These are phyloP conservation scores for Muricea muricata DNA, from an alignment of 92 coral and sea anemone genomes.

Conservation along the genomic window DNA sequence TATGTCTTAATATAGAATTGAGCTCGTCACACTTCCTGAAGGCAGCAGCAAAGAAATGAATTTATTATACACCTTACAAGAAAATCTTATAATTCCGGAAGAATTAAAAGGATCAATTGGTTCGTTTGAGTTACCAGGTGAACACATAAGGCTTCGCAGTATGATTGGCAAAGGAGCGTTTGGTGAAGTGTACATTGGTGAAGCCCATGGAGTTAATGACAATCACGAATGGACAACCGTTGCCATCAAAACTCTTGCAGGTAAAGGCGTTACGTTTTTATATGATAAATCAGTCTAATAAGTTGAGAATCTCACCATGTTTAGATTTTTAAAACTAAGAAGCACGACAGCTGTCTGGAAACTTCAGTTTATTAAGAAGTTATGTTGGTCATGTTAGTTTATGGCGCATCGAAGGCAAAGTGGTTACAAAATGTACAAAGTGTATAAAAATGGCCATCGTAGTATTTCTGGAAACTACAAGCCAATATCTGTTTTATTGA, in stretches of 20 bases:
- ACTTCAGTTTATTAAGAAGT: too few relatives aligned
- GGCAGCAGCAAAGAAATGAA: constrained; percentile 27
- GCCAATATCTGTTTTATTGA: too few relatives aligned
- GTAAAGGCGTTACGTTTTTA: constrained; percentile 24
- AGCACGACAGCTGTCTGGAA: too few relatives aligned
- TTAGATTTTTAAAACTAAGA: too few relatives aligned
- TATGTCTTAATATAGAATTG: neutral
- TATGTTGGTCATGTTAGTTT: too few relatives aligned
- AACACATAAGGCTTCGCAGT: constrained; percentile 80
- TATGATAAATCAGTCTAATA: too few relatives aligned
- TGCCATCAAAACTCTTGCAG: constrained; percentile 86
- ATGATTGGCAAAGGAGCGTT: constrained; percentile 93
- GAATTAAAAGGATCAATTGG: neutral
- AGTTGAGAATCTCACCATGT: too few relatives aligned
- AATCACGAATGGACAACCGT: constrained; percentile 70
- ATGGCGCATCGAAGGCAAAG: too few relatives aligned
- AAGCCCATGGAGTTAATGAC: constrained; percentile 82
- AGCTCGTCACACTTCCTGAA: neutral
- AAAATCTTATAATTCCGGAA: constrained; percentile 7
- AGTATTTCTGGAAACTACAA: too few relatives aligned
- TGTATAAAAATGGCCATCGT: too few relatives aligned
- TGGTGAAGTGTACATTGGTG: constrained; percentile 88
- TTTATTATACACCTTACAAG: constrained; percentile 24
- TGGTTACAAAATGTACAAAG: too few relatives aligned
- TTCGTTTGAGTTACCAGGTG: constrained; percentile 79